Base-by-base conservation (phyloP, 1,140 invertebrate species). In the Trichogramma pretiosum region DNA sequence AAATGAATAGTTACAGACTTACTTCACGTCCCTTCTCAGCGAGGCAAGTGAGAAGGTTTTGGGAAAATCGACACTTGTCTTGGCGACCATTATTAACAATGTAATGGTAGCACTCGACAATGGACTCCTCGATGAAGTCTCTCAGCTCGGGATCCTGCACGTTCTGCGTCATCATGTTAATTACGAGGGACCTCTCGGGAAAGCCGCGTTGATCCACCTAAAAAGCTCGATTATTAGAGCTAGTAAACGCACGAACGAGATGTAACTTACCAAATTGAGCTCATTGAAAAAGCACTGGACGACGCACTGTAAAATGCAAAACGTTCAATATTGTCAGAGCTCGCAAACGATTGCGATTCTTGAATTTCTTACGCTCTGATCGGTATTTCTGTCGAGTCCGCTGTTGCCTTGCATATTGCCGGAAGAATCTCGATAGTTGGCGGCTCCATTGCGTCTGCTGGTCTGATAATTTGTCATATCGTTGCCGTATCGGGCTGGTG, bases 221-320 rank as follows among this genome's bases (percentile, higher is more conserved):
- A 13, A 5, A 11, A 28, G 5, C 24, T 11, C 5, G 24, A 28
- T 7, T 7, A 7, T 28, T 5, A 28, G 11, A 28, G 5, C 11
- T 28, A 11, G 5, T 28, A 28, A 7, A 7, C 24, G 5, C 11
- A 28, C 24, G 5, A 28, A 28, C 24, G 24, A 28, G 5, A 28
- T 7, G 5, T 11, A 7, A 28, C 60, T 52, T 55, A 69, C 67
- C 50, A 63, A 46, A 48, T 70, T 68, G 14, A 72, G 48, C 58
- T 72, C 68, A 24, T 62, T 59, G 47, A 72, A 70, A 44, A 70
- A 66, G 55, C 69, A 72, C 23, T 72, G 68, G 11, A 56, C 39
- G n/a, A 63, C 42, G 37, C 69, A 72, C 69, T 72, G 54, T 2
- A 63, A 67, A 50, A 46, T 50, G n/a, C n/a, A n/a, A n/a, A n/a